These are phyloP conservation scores for Euclidia mi DNA, from an alignment of 2,888 invertebrate genomes.

Conservation along the genomic window DNA sequence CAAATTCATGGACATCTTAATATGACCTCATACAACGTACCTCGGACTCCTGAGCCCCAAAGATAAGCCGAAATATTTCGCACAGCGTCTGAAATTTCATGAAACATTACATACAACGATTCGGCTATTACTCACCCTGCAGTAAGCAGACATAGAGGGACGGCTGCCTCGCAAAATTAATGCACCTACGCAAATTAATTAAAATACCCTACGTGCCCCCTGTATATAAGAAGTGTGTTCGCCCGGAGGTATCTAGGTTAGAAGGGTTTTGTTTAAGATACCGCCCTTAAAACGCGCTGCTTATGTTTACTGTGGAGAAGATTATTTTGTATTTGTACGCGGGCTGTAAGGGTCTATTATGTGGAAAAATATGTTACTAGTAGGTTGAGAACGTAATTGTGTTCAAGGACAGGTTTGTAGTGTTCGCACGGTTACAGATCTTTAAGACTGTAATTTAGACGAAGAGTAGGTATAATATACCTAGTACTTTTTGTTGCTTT, in stretches of 20 bases:
- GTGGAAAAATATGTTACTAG: not conserved
- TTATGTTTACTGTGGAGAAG: slow-evolving; percentile 53
- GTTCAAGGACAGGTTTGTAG: not conserved
- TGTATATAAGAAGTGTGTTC: slow-evolving; percentile 13
- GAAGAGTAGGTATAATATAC: too few relatives aligned
- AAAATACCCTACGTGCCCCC: slow-evolving; percentile 30
- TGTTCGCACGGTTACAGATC: too few relatives aligned
- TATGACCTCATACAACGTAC: not conserved
- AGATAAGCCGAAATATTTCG: slow-evolving; percentile 8
- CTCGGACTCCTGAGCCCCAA: not conserved
- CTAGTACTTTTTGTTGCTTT: too few relatives aligned
- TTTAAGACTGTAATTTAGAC: too few relatives aligned
- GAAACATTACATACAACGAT: slow-evolving; percentile 5
- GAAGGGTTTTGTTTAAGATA: slow-evolving; percentile 35
- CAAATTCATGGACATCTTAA: too few relatives aligned
- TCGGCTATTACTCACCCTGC: slow-evolving; percentile 8
- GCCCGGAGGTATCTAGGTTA: slow-evolving; percentile 13
- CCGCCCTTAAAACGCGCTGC: slow-evolving; percentile 25
- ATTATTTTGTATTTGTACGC: slow-evolving; percentile 53
- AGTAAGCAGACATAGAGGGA: slow-evolving; percentile 17
- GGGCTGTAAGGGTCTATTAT: slow-evolving; percentile 1
- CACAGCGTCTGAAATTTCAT: not conserved
- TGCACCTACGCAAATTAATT: slow-evolving; percentile 48
- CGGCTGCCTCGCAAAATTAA: slow-evolving; percentile 42
- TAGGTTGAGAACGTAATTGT: not conserved